Evolutionary conservation across 64 coral and sea anemone species (phyloP).

Genomic region (Stichodactyla helianthus): DNA sequence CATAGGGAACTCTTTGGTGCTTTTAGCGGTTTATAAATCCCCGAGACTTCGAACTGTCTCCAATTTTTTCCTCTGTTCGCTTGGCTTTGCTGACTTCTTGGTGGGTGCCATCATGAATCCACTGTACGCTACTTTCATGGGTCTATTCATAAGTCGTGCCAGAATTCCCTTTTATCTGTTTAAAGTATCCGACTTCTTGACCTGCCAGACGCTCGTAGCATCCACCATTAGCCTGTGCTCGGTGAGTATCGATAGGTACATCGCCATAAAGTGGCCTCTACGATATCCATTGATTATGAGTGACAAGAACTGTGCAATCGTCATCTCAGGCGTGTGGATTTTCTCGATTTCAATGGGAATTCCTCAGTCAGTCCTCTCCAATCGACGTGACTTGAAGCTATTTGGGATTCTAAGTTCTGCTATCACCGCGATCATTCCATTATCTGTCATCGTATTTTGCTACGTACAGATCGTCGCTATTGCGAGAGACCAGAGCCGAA

Average conservation of each 20-base stretch:
- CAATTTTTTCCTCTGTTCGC: constrained; percentile 55
- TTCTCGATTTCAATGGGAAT: constrained; percentile 42
- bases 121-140: constrained; percentile 30
- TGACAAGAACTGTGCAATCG: not conserved
- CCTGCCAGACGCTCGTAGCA: constrained; percentile 48
- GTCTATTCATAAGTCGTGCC: not conserved
- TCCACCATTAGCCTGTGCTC: constrained; percentile 46
- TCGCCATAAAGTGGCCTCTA: constrained; percentile 35
- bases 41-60: constrained; percentile 42
- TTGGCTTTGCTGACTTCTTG: constrained; percentile 46
- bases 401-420: constrained; percentile 10
- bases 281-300: constrained; percentile 36
- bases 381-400: constrained; percentile 32
- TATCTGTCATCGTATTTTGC: constrained; percentile 44
- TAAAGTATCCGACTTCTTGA: constrained; percentile 15
- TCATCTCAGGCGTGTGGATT: constrained; percentile 34
- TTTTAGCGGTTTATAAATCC: constrained; percentile 34
- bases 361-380: constrained; percentile 16
- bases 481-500: constrained; percentile 25
- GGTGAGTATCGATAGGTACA: constrained; percentile 51
- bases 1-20: constrained; percentile 51
- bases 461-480: constrained; percentile 49
- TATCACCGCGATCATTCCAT: constrained; percentile 21
- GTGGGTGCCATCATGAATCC: constrained; percentile 68
- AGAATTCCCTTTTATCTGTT: not conserved